phyloP scores from a whole-genome alignment of 2,113 vertebrate genomes.

The Pantherophis guttatus region DNA sequence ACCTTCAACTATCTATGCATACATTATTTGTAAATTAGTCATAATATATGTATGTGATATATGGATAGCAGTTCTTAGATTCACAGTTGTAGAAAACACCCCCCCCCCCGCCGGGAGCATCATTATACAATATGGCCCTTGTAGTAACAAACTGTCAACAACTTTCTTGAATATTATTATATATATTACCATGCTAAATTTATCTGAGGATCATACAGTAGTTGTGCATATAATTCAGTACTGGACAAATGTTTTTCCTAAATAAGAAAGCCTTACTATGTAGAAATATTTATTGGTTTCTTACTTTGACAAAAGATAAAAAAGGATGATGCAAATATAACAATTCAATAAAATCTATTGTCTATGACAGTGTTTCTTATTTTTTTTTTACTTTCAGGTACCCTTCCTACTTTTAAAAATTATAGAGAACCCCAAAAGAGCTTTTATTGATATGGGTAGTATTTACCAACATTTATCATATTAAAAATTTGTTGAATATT shows the following conservation, averaged over 20 bases:
- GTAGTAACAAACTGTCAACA: constrained; percentile 5
- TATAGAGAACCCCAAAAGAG: background rate
- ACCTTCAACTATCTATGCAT: background rate
- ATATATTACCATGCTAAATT: constrained; percentile 1
- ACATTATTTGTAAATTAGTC: background rate
- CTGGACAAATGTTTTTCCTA: constrained; percentile 26
- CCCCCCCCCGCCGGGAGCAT: background rate
- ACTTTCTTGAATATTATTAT: background rate
- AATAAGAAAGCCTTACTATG: background rate
- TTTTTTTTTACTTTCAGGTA: background rate
- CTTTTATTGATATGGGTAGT: background rate
- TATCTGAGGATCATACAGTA: constrained; percentile 8
- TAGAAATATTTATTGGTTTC: constrained; percentile 41
- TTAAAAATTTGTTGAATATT: background rate
- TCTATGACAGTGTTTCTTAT: background rate
- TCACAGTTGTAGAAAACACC: constrained; percentile 4
- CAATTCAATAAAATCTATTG: constrained; percentile 36
- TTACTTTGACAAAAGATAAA: constrained; percentile 56
- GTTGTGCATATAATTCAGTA: constrained; percentile 33
- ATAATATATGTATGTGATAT: background rate
- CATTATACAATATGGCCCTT: constrained; percentile 6
- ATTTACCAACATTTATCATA: background rate
- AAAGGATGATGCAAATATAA: constrained; percentile 31
- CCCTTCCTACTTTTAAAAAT: background rate
- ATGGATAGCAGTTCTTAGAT: constrained; percentile 17